Conservation (phyloP, 2,888 invertebrate species). For the Acronicta leporina region DNA sequence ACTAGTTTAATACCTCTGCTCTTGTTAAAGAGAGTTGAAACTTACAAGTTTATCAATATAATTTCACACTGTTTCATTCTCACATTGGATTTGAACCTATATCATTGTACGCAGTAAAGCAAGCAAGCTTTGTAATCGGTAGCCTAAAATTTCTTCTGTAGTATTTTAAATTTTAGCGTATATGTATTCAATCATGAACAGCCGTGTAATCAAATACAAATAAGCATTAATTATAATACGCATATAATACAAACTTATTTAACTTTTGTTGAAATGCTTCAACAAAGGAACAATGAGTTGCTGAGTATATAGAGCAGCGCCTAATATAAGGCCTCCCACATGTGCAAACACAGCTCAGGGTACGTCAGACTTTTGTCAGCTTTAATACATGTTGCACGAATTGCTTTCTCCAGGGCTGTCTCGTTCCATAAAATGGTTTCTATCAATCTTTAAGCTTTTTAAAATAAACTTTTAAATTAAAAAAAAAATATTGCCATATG, state of each 20-base stretch:
- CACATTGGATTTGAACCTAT: background rate
- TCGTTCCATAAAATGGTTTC: background rate
- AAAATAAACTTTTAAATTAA: no score
- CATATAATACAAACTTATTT: background rate
- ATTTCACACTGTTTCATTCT: no score
- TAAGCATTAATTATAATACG: no score
- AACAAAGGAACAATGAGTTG: conserved; percentile 12
- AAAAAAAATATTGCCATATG: no score
- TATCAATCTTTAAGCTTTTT: no score
- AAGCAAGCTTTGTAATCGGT: no score
- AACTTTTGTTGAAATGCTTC: conserved; percentile 14
- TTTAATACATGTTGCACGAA: conserved; percentile 32
- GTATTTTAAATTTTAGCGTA: no score
- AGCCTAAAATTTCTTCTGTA: no score
- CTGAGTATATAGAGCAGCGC: conserved; percentile 14
- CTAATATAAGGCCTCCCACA: conserved; percentile 28
- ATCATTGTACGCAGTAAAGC: no score
- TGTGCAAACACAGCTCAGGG: conserved; percentile 27
- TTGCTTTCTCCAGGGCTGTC: conserved; percentile 34
- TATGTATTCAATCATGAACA: background rate
- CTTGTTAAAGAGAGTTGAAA: no score
- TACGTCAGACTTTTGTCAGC: conserved; percentile 32
- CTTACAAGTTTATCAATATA: no score
- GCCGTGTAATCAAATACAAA: background rate
- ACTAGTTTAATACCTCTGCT: no score